These are phyloP conservation scores for Hirundichthys speculiger DNA, from an alignment of 2,113 vertebrate genomes.

Conservation along the genomic window DNA sequence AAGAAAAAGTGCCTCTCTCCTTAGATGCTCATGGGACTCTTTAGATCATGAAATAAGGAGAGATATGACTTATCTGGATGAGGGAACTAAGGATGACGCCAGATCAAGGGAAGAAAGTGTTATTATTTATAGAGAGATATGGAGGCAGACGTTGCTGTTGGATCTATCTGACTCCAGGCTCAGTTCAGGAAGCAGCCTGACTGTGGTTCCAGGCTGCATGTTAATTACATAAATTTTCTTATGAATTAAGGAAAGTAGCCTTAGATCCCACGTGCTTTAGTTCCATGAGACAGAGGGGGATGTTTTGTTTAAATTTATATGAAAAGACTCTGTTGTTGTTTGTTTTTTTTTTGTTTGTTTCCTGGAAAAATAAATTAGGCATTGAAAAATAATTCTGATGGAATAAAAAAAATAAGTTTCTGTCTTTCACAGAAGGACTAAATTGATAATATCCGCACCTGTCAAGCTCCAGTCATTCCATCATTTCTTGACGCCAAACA, in stretches of 20 bases:
- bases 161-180: slow-evolving; percentile 28
- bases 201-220: slow-evolving; percentile 26
- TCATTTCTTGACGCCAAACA: background rate
- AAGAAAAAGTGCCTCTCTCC: slow-evolving; percentile 25
- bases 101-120: slow-evolving; percentile 16
- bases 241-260: slow-evolving; percentile 38
- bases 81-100: slow-evolving; percentile 46
- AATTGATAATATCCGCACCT: background rate
- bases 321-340: no score
- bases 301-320: no score
- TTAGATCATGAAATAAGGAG: slow-evolving; percentile 31
- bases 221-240: slow-evolving; percentile 51
- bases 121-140: slow-evolving; percentile 59
- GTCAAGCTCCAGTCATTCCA: background rate
- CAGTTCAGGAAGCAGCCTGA: background rate
- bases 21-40: slow-evolving; percentile 31
- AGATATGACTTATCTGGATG: slow-evolving; percentile 54
- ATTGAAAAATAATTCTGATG: no score
- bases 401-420: background rate
- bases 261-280: background rate
- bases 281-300: no score
- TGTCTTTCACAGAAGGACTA: background rate
- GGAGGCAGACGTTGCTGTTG: slow-evolving; percentile 43
- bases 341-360: no score
- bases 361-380: no score